These are phyloP conservation scores for Heliconius sara DNA, from an alignment of 2,888 invertebrate genomes.

Conservation along the genomic window DNA sequence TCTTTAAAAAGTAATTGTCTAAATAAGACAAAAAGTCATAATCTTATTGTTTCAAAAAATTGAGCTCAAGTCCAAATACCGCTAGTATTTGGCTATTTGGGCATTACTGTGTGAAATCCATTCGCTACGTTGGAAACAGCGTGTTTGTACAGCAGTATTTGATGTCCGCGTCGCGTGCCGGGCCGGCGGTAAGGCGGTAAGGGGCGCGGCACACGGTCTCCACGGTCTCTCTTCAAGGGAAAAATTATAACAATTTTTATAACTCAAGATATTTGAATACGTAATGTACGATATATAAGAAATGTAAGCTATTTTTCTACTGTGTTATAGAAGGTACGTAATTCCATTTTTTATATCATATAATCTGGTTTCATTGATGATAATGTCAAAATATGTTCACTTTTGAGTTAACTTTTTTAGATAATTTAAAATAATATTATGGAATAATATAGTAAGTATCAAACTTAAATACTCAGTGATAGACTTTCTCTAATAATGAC, in stretches of 20 bases:
- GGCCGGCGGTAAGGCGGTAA: slow-evolving; percentile 51
- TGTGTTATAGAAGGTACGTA: neutral
- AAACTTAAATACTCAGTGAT: too few relatives aligned
- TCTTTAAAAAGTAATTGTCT: too few relatives aligned
- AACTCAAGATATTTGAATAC: neutral
- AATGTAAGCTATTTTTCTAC: neutral
- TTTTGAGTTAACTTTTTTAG: neutral
- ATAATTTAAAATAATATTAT: too few relatives aligned
- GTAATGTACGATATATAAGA: neutral
- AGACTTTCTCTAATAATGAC: too few relatives aligned
- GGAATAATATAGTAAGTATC: too few relatives aligned
- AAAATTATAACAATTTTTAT: slow-evolving; percentile 11
- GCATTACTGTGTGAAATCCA: slow-evolving; percentile 63
- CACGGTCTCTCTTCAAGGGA: neutral
- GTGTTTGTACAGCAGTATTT: slow-evolving; percentile 61
- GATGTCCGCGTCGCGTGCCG: slow-evolving; percentile 71
- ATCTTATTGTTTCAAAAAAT: neutral
- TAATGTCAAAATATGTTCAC: neutral
- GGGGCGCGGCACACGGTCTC: slow-evolving; percentile 45
- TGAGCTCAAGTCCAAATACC: slow-evolving; percentile 45
- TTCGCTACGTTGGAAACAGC: slow-evolving; percentile 59
- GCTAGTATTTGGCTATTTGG: slow-evolving; percentile 59
- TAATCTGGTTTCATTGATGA: too few relatives aligned
- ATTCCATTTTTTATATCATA: neutral
- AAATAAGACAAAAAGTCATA: too few relatives aligned